A percentile compares a stretch with the other conserved stretches of the same genome.
phyloP scores from a whole-genome alignment of 2,888 invertebrate species.

The Cephalotes varians region DNA sequence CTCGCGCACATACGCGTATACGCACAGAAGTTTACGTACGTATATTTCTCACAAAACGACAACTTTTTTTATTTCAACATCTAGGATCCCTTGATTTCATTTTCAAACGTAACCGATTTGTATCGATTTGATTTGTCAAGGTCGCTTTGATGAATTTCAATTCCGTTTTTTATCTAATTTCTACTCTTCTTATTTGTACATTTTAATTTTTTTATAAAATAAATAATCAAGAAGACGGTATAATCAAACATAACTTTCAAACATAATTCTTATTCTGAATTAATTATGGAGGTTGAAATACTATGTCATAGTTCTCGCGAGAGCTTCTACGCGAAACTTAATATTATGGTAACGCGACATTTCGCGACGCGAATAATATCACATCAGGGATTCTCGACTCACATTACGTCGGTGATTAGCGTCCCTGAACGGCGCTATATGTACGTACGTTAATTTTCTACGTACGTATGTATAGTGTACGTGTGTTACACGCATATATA shows the following conservation, averaged over 20 bases:
- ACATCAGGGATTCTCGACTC: slow-evolving; percentile 47
- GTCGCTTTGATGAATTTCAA: background rate
- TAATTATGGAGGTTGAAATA: background rate
- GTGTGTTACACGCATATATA: slow-evolving; percentile 49
- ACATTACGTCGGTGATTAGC: slow-evolving; percentile 38
- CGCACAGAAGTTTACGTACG: background rate
- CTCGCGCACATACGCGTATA: background rate
- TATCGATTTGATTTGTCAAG: background rate
- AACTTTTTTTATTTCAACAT: background rate
- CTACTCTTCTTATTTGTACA: background rate
- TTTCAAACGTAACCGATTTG: background rate
- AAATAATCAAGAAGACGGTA: background rate
- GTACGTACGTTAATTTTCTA: slow-evolving; percentile 60
- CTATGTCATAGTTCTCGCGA: slow-evolving; percentile 22
- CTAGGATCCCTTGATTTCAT: background rate
- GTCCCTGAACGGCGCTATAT: slow-evolving; percentile 47
- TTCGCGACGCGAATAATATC: slow-evolving; percentile 39
- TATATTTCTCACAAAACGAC: background rate
- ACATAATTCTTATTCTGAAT: background rate
- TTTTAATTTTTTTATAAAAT: background rate
- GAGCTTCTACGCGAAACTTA: slow-evolving; percentile 40
- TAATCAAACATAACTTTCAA: background rate
- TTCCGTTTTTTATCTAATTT: background rate
- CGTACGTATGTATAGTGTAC: slow-evolving; percentile 10
- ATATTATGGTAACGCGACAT: slow-evolving; percentile 47